A percentile compares a stretch with the other conserved stretches of the same genome.
phyloP scores from a whole-genome alignment of 1,140 invertebrate genomes.

The Globodera rostochiensis region DNA sequence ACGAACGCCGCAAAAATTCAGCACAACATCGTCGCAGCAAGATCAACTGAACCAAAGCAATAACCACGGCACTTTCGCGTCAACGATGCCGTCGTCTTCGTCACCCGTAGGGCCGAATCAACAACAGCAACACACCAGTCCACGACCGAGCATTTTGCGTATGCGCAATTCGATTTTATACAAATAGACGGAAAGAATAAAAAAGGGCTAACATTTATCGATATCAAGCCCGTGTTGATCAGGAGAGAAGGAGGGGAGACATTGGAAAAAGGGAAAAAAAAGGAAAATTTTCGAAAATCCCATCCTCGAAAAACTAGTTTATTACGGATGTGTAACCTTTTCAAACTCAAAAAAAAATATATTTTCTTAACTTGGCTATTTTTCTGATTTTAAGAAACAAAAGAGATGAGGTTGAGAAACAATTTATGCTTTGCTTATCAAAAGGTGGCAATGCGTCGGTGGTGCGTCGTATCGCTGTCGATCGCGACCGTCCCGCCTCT shows the following conservation, averaged over 20 bases:
- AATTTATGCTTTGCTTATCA: conserved; percentile 16
- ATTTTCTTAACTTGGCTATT: too few species aligned
- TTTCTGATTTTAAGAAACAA: too few species aligned
- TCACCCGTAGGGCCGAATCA: background rate
- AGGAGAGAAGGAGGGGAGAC: background rate
- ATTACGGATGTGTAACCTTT: too few species aligned
- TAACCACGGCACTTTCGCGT: background rate
- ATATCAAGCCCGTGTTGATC: too few species aligned
- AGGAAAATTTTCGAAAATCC: too few species aligned
- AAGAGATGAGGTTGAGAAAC: too few species aligned
- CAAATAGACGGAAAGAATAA: too few species aligned
- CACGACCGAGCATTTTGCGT: conserved; percentile 40
- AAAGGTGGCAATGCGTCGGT: background rate
- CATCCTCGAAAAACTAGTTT: too few species aligned
- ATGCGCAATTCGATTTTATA: background rate
- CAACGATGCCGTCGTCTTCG: background rate
- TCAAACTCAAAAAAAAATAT: too few species aligned
- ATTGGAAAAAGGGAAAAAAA: background rate
- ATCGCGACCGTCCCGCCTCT: conserved; percentile 2
- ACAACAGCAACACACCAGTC: conserved; percentile 28
- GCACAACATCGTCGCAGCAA: background rate
- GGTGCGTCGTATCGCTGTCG: conserved; percentile 12
- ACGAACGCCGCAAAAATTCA: background rate
- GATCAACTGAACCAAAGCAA: background rate
- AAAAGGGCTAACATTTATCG: too few species aligned